phyloP scores from a whole-genome alignment of 2,113 vertebrate species.

The Cololabis saira region DNA sequence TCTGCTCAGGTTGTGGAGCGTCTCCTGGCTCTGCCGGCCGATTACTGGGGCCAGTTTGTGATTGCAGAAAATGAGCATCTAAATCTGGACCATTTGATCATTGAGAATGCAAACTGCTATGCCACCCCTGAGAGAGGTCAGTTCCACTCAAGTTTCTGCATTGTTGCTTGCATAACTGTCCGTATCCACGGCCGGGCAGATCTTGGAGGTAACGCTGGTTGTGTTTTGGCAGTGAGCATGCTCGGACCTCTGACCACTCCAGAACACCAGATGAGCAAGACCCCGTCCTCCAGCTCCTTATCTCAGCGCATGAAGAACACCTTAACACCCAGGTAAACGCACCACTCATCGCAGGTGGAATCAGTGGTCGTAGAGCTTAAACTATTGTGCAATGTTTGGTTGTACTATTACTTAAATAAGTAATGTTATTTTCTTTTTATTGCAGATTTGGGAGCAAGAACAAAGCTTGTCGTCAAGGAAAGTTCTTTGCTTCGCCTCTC shows the following conservation, averaged over 20 bases:
- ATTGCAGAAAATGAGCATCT: conserved; percentile 86
- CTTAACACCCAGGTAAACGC: conserved; percentile 90
- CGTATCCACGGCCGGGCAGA: neutral
- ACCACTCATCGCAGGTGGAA: neutral
- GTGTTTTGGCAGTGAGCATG: conserved; percentile 86
- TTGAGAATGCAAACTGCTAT: conserved; percentile 90
- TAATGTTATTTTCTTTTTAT: conserved; percentile 27
- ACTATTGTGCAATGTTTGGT: neutral
- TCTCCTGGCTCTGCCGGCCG: conserved; percentile 86
- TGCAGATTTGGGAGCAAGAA: conserved; percentile 93
- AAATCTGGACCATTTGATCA: conserved; percentile 83
- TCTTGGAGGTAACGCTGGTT: neutral
- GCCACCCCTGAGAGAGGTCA: conserved; percentile 92
- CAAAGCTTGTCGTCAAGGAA: conserved; percentile 89
- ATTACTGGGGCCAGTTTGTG: conserved; percentile 93
- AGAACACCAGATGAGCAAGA: conserved; percentile 92
- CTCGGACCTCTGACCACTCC: conserved; percentile 95
- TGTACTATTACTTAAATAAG: no score
- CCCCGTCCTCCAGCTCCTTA: conserved; percentile 91
- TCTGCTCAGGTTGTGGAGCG: conserved; percentile 88
- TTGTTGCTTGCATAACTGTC: neutral
- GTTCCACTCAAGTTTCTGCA: neutral
- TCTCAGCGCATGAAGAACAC: conserved; percentile 89
- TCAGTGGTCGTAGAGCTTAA: neutral
- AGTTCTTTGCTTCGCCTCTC: conserved; percentile 92